Base-by-base conservation (phyloP, 2,888 invertebrate species). In the Apeira syringaria region DNA sequence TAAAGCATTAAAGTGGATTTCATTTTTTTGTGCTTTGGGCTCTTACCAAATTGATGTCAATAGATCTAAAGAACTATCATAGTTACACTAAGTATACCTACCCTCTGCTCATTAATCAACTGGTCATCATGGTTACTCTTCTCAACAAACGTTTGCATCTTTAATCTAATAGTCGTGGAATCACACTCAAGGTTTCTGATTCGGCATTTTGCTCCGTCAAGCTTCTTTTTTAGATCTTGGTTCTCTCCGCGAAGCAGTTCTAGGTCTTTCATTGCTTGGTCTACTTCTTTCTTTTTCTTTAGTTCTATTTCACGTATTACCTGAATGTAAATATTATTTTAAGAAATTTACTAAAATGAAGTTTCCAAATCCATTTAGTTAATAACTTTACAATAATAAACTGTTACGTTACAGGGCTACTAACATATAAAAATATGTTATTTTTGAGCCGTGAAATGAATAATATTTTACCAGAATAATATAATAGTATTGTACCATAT, bases 121-220 rank as follows among this genome's bases (percentile, higher is more conserved):
- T 92, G 76, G 53, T 94, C 92, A 57, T 94, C 94, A 55, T 91
- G 92, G 18, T 89, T 91, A 38, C 91, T 91, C 64, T 94, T 93
- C 48, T 94, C 93, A 13, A 92, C 86, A 46, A 94, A 74, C 1
- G 92, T 91, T 24, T 84, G 81, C 47, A 93, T 83, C 57, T 93
- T 94, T 20, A 91, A 87, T 64, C 93, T 92, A 17, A 92, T 76
- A 0, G 80, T 82, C 0, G 80, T 80, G 7, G 91, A 71, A 47
- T 96, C 95, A 41, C 91, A 92, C 59, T 94, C 94, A 11, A 96
- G 74, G 34, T 93, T 94, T 64, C 92, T 92, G 43, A 93, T 92
- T 56, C 96, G 91, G 17, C 94, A 94, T 68, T 91, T 93, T 0
- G 92, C 80, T 0, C 92, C 93, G n/a, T 94, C 93, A 1, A 93